phyloP scores from a whole-genome alignment of 2,888 invertebrate species.

The Hoplodrina ambigua region DNA sequence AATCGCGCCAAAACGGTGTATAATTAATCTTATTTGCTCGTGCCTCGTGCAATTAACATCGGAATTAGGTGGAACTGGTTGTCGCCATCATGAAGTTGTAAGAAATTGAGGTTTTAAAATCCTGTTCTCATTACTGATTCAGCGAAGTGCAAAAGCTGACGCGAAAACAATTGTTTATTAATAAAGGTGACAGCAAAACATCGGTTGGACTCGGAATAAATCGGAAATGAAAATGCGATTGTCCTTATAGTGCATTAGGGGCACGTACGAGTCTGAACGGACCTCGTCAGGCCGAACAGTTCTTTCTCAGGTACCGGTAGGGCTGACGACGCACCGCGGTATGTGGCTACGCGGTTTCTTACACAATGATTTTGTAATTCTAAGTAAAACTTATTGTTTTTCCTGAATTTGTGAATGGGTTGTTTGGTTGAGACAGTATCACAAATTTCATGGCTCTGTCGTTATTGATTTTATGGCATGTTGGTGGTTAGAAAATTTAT shows the following conservation, averaged over 20 bases:
- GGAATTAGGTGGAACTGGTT: conserved; percentile 84
- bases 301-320: conserved; percentile 63
- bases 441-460: neutral
- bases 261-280: conserved; percentile 70
- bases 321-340: conserved; percentile 45
- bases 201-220: conserved; percentile 70
- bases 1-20: conserved; percentile 69
- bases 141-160: conserved; percentile 88
- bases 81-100: conserved; percentile 68
- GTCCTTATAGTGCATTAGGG: conserved; percentile 78
- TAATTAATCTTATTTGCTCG: conserved; percentile 85
- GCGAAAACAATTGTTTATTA: conserved; percentile 86
- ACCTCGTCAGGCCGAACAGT: conserved; percentile 62
- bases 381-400: conserved; percentile 29
- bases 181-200: conserved; percentile 79
- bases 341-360: conserved; percentile 26
- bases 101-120: conserved; percentile 76
- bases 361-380: conserved; percentile 29
- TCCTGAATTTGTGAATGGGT: conserved; percentile 11
- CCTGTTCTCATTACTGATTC: conserved; percentile 83
- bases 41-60: conserved; percentile 79
- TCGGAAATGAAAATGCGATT: conserved; percentile 75
- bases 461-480: neutral
- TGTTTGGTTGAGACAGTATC: neutral
- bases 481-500: neutral